These are phyloP conservation scores for Columbina picui DNA, from an alignment of 2,113 vertebrate species.

Conservation along the genomic window DNA sequence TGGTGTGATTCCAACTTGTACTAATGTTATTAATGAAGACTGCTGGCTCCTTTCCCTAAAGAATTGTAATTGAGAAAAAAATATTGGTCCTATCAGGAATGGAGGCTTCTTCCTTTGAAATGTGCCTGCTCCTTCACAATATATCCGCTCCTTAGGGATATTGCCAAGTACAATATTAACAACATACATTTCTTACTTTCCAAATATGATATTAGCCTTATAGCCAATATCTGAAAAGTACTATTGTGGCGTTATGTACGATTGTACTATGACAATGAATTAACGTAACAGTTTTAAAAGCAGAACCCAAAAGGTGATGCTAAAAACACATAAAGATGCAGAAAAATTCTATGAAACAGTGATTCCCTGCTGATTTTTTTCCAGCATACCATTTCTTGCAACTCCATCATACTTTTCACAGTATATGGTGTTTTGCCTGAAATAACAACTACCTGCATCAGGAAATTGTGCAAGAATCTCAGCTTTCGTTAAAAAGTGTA, in stretches of 20 bases:
- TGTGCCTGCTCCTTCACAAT: background rate
- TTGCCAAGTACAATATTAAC: background rate
- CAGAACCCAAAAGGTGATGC: background rate
- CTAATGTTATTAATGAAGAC: background rate
- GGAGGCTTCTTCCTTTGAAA: background rate
- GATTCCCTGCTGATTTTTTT: background rate
- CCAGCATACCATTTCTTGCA: background rate
- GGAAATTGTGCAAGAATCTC: background rate
- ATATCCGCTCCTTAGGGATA: background rate
- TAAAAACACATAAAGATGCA: background rate
- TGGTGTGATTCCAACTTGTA: background rate
- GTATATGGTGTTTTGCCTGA: background rate
- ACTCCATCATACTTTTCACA: background rate
- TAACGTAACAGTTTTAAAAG: background rate
- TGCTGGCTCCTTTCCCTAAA: background rate
- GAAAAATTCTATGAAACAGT: background rate
- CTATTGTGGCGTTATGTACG: background rate
- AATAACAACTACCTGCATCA: background rate
- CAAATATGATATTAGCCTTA: background rate
- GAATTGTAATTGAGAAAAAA: conserved; percentile 1
- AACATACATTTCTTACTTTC: background rate
- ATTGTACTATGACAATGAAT: background rate
- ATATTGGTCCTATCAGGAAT: background rate
- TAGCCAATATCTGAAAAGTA: background rate
- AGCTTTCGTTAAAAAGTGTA: background rate